Base-by-base conservation (phyloP, 2,888 invertebrate genomes). In the Pollenia angustigena region DNA sequence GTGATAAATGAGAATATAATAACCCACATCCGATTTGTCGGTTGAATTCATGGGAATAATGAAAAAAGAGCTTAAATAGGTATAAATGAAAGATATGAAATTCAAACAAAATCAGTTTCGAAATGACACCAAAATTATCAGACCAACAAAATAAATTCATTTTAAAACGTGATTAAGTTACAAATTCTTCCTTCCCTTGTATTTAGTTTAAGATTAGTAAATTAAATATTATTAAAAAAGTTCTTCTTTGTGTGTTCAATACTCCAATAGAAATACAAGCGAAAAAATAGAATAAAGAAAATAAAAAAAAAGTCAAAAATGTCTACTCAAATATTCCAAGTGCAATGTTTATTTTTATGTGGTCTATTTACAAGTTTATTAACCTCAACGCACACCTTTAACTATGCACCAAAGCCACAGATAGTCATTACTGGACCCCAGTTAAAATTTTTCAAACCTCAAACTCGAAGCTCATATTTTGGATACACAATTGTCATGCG, bases 401-500 rank as follows among this genome's bases (percentile, higher is more conserved):
- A 84, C 68, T 87, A 74, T 81, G 87, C 87, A 72, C 84, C 87
- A 81, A 84, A 84, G 68, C 87, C 87, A 56, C 87, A 87, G 78
- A 78, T 87, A 84, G 81, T 87, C 60, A 87, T 87, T 44, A 81
- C 60, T 78, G 76, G 68, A 68, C 84, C 87, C 44, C 87, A 84
- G 54, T 76, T 87, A 46, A 87, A 87, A 56, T 60, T 84, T 66
- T 87, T 87, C 12, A 81, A 69, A 78, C 84, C 84, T 68, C 87
- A 84, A 81, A 72, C 76, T 40, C 84, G 87, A 48, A 87, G 87
- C 72, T 84, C 87, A 78, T 87, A 87, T 87, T 87, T 87, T 87
- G 87, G 87, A 84, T 87, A 87, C 18, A 81, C 87, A 60, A 74
- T 87, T 81, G 87, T 87, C 66, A 84, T 87, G 84, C 87, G 87